These are phyloP conservation scores for Carassius carassius DNA, from an alignment of 2,113 vertebrate genomes.

Conservation along the genomic window DNA sequence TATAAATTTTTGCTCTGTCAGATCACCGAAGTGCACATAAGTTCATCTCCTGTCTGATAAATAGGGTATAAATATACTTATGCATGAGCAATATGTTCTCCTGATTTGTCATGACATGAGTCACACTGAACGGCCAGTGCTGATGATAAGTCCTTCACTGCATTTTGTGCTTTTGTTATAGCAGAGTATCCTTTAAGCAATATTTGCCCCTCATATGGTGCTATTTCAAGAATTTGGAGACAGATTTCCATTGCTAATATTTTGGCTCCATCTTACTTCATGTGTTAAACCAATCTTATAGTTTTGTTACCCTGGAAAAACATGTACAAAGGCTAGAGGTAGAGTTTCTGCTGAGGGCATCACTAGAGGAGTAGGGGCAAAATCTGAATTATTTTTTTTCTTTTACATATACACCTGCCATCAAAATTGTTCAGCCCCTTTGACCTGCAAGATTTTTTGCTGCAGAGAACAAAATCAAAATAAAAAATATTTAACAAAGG, in stretches of 20 bases:
- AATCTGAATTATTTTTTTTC: too few species aligned
- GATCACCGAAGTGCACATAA: neutral
- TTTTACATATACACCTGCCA: too few species aligned
- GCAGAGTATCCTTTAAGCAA: neutral
- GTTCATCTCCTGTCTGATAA: neutral
- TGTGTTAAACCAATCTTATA: neutral
- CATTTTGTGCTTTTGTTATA: neutral
- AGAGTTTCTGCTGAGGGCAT: neutral
- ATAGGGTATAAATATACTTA: neutral
- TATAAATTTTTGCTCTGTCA: conserved; percentile 30
- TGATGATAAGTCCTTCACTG: neutral
- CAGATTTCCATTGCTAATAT: neutral
- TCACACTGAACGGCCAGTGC: conserved; percentile 4
- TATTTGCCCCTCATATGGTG: neutral
- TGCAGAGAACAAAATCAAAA: too few species aligned
- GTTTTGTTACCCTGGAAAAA: neutral
- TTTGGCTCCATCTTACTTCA: neutral
- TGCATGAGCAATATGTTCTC: conserved; percentile 4
- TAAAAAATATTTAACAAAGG: too few species aligned
- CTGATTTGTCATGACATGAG: neutral
- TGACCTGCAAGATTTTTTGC: too few species aligned
- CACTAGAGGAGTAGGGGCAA: too few species aligned
- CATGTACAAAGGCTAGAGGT: neutral
- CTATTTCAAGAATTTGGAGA: neutral
- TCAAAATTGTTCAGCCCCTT: too few species aligned